phyloP scores from a whole-genome alignment of 2,797 vertebrate genomes.

The Myotis daubentonii region DNA sequence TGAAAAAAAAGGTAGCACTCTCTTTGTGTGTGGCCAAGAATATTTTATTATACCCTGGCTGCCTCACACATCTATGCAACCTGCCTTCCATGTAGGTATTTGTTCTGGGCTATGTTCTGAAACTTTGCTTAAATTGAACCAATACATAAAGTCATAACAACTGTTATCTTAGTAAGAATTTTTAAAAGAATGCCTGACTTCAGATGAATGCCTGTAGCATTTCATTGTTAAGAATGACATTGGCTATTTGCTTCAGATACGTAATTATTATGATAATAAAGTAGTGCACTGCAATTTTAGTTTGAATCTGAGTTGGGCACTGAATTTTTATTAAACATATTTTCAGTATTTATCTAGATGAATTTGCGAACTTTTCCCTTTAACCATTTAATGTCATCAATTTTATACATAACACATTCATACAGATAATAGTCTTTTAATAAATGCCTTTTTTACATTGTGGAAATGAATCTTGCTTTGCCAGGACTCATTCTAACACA shows the following conservation, averaged over 20 bases:
- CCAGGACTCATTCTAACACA: neutral
- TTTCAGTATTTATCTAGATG: neutral
- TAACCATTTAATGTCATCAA: neutral
- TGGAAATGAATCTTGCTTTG: neutral
- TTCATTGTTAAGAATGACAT: conserved; percentile 2
- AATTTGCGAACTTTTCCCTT: neutral
- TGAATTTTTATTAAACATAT: neutral
- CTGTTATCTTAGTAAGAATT: neutral
- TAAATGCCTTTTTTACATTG: neutral
- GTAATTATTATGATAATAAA: neutral
- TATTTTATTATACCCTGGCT: neutral
- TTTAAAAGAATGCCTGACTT: neutral
- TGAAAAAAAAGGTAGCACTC: neutral
- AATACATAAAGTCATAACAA: neutral
- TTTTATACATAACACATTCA: neutral
- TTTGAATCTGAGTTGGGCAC: neutral
- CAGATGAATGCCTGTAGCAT: neutral
- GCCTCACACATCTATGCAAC: neutral
- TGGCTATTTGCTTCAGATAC: neutral
- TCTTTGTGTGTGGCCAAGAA: neutral
- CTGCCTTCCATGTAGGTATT: neutral
- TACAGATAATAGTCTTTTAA: neutral
- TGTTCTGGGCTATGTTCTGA: neutral
- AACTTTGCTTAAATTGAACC: neutral
- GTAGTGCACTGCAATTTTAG: neutral